Percentiles rank a stretch among this genome's conserved stretches.
These are phyloP conservation scores for Zapornia atra DNA, from an alignment of 2,113 vertebrate species.

Conservation along the genomic window DNA sequence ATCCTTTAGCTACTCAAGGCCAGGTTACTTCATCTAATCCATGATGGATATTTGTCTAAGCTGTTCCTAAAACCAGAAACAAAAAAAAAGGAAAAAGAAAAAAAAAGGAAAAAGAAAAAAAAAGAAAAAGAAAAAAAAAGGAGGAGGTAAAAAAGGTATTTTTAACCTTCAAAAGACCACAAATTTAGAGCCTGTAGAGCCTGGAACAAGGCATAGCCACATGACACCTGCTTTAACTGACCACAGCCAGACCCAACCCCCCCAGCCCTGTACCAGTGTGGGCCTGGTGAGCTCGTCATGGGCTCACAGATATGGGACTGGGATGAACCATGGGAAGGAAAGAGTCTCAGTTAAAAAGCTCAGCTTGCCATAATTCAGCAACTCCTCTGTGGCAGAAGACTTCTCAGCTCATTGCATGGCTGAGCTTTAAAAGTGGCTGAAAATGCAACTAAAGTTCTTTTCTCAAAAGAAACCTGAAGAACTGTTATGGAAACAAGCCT, in stretches of 20 bases:
- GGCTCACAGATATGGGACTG: accelerated
- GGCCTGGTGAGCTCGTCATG: accelerated
- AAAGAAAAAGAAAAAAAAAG: too few species aligned
- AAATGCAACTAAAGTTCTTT: not conserved
- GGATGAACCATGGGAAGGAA: not conserved
- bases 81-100: too few species aligned
- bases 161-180: not conserved
- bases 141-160: not conserved
- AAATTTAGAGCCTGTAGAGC: not conserved
- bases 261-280: accelerated
- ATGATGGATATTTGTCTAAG: not conserved
- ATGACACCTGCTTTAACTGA: not conserved
- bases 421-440: not conserved
- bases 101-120: too few species aligned
- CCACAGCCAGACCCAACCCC: not conserved
- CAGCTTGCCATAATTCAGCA: not conserved
- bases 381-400: not conserved
- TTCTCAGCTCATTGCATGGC: not conserved
- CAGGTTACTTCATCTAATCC: not conserved
- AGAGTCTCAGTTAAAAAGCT: not conserved
- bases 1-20: not conserved
- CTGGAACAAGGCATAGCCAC: not conserved
- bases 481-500: not conserved
- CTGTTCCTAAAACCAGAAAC: not conserved
- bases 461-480: not conserved